Percentiles rank a stretch among this genome's conserved stretches.
These are phyloP conservation scores for Dusona sp. DNA, from an alignment of 2,888 invertebrate genomes.

Conservation along the genomic window DNA sequence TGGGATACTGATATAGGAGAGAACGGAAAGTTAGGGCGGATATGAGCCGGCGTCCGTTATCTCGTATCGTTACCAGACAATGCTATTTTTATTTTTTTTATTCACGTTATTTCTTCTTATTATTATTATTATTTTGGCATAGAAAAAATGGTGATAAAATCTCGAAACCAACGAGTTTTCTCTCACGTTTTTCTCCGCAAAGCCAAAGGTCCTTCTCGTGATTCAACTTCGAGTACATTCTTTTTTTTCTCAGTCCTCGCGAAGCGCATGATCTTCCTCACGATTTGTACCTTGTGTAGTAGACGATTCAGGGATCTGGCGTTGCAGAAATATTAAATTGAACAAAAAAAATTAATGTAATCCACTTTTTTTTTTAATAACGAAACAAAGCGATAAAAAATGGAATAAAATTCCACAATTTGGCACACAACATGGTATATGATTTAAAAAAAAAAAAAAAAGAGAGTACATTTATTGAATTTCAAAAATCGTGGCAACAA, in stretches of 20 bases:
- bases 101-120: constrained; percentile 4
- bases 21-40: constrained; percentile 63
- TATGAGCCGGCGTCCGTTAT: constrained; percentile 63
- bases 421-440: no score
- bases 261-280: constrained; percentile 38
- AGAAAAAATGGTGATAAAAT: neutral
- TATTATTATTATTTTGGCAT: neutral
- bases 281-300: constrained; percentile 2
- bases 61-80: constrained; percentile 59
- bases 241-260: constrained; percentile 8
- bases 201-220: constrained; percentile 42
- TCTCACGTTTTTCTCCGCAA: constrained; percentile 27
- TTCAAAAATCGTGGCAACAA: neutral
- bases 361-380: no score
- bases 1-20: constrained; percentile 19
- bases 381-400: no score
- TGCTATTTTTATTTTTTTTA: constrained; percentile 42
- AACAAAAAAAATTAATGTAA: neutral
- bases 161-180: constrained; percentile 19
- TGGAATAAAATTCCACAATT: no score
- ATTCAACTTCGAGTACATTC: neutral
- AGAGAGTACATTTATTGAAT: neutral
- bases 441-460: neutral
- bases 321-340: neutral
- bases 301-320: constrained; percentile 21